phyloP scores from a whole-genome alignment of 2,797 vertebrate genomes.

The Mormyrops attenuatus region DNA sequence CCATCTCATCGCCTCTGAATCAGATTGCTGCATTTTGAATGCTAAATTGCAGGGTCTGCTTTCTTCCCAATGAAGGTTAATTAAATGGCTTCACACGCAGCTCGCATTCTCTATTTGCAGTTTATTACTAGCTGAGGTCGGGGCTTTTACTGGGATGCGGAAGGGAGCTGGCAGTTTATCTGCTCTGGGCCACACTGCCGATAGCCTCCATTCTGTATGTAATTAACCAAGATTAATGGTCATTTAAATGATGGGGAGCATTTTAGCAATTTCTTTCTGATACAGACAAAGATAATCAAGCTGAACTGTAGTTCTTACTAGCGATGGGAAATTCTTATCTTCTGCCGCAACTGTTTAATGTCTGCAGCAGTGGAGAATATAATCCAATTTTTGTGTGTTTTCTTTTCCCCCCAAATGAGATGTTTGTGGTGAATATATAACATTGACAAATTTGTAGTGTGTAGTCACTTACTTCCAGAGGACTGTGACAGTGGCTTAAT shows the following conservation, averaged over 20 bases:
- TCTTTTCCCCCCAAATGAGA: background rate
- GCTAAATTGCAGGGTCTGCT: background rate
- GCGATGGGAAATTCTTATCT: background rate
- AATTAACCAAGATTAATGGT: background rate
- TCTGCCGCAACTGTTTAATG: slow-evolving; percentile 15
- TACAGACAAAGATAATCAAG: background rate
- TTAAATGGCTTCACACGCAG: background rate
- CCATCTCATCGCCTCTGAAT: background rate
- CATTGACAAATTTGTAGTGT: slow-evolving; percentile 25
- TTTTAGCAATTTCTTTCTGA: background rate
- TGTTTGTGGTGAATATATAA: slow-evolving; percentile 15
- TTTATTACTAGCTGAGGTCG: background rate
- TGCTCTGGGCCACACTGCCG: background rate
- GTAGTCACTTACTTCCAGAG: background rate
- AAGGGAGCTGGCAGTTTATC: background rate
- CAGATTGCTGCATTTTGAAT: background rate
- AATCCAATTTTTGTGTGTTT: slow-evolving; percentile 12
- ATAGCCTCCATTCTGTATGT: background rate
- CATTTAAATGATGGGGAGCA: background rate
- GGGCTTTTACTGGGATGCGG: background rate
- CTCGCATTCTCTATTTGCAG: background rate
- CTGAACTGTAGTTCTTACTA: background rate
- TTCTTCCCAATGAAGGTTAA: background rate
- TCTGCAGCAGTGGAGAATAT: slow-evolving; percentile 11
- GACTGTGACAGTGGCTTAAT: slow-evolving; percentile 33